phyloP scores from a whole-genome alignment of 2,888 invertebrate species.

The Cenopis cana region DNA sequence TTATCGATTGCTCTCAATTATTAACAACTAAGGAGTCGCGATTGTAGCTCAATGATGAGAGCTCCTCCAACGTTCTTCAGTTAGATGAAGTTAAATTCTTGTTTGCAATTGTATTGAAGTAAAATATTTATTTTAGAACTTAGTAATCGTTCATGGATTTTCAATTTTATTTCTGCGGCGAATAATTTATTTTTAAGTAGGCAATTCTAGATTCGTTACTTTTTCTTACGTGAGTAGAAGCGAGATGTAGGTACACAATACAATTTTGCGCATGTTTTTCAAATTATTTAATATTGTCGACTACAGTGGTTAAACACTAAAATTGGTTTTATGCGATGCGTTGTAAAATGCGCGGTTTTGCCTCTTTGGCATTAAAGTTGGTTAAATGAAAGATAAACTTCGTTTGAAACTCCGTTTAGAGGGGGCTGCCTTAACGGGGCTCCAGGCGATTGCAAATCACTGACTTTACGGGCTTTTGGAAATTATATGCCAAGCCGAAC shows the following conservation, averaged over 20 bases:
- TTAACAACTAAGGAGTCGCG: neutral
- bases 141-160: neutral
- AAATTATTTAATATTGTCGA: too few relatives aligned
- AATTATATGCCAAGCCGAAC: neutral
- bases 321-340: neutral
- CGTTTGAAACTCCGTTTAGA: neutral
- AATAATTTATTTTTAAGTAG: too few relatives aligned
- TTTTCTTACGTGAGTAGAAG: too few relatives aligned
- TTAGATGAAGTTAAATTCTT: neutral
- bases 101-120: neutral
- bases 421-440: neutral
- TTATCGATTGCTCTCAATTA: constrained; percentile 18
- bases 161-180: too few relatives aligned
- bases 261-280: too few relatives aligned
- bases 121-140: neutral
- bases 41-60: neutral
- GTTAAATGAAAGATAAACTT: neutral
- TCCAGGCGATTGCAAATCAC: constrained; percentile 2
- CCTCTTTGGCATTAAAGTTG: too few relatives aligned
- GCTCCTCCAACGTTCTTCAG: neutral
- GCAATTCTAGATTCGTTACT: too few relatives aligned
- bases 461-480: neutral
- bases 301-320: too few relatives aligned
- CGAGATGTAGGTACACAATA: too few relatives aligned
- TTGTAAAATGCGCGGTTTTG: neutral